Base-by-base conservation (phyloP, 2,888 invertebrate genomes). In the Dasypolia templi region DNA sequence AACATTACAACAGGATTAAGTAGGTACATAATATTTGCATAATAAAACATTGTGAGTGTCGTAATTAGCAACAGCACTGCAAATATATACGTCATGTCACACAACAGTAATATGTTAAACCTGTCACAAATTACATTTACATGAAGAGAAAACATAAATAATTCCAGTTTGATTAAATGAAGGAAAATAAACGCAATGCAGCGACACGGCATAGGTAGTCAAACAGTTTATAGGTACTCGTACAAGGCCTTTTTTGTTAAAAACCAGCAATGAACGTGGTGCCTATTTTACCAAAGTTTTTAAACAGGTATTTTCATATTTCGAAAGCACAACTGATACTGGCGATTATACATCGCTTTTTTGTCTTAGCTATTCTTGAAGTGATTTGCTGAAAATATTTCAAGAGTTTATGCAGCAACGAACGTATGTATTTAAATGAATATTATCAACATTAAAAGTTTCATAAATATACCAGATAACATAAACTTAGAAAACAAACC, bases 111-210 rank as follows among this genome's bases (percentile, higher is more conserved):
- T 72, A 83, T 78, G 74, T 79, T 62, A 80, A 83, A 75, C 77
- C 76, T 75, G 79, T 73, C 65, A 73, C 75, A 74, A 83, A 77
- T 82, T 70, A 74, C 72, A 75, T 79, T 58, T 72, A 72, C 72
- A 77, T 79, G 84, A 63, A 75, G 67, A 78, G 77, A 84, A 81
- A 84, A 78, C 81, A 78, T 81, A 76, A 87, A 82, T 82, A 83
- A 85, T 81, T 70, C 76, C 73, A 72, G 68, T 81, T 77, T 87
- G 85, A 88, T 87, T 88, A 87, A 83, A 69, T 56, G 62, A 79
- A 83, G 58, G 72, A 65, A 85, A 83, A 87, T 72, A 83, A 86
- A 85, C 82, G 79, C 79, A 78, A 79, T 77, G 81, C 86, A 85
- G 78, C 71, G 65, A 56, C 59, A 42, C 29, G 66, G 22, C n/a